Percentiles rank a stretch among this genome's conserved stretches.
phyloP scores from a whole-genome alignment of 2,113 vertebrate genomes.

The Dermatemys mawii region DNA sequence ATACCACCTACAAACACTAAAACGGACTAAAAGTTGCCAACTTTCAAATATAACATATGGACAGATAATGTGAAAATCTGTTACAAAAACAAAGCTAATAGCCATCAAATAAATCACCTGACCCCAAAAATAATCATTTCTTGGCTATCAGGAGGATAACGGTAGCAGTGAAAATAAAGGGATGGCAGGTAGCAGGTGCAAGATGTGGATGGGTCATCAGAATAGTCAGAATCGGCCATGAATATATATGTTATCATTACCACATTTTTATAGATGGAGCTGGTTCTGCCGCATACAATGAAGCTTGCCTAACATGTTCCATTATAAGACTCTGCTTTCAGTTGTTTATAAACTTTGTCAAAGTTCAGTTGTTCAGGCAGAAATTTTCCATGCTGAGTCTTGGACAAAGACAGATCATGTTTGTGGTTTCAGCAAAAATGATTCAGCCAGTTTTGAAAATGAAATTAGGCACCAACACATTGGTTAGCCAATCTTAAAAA shows the following conservation, averaged over 20 bases:
- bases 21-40: not conserved
- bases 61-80: not conserved
- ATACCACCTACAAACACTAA: not conserved
- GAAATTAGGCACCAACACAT: not conserved
- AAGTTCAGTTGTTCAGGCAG: not conserved
- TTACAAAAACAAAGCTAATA: not conserved
- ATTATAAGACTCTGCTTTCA: not conserved
- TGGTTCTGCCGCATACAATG: not conserved
- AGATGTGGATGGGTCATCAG: not conserved
- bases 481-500: not conserved
- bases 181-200: not conserved
- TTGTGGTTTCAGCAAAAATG: not conserved
- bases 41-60: not conserved
- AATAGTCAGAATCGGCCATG: not conserved
- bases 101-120: not conserved
- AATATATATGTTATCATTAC: not conserved
- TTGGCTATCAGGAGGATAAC: not conserved
- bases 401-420: not conserved
- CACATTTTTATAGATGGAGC: not conserved
- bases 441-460: not conserved
- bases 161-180: not conserved
- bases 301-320: not conserved
- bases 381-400: not conserved
- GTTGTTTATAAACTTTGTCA: not conserved
- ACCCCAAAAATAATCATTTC: not conserved